phyloP scores from a whole-genome alignment of 2,888 invertebrate genomes.

The Drosophila falleni region DNA sequence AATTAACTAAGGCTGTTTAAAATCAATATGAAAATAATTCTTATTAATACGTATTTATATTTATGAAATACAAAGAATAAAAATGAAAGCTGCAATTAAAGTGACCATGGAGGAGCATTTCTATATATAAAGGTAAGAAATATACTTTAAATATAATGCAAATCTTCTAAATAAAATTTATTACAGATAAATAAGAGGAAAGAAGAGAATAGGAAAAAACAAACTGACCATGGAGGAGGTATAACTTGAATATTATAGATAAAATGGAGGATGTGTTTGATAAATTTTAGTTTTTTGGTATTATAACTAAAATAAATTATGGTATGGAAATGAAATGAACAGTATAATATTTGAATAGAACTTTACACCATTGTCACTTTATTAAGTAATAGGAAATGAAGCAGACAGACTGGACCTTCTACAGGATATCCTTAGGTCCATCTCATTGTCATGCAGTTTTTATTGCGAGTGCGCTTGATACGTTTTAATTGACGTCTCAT shows the following conservation, averaged over 20 bases:
- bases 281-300: too few relatives aligned
- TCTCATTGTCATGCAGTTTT: neutral
- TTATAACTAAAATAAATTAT: too few relatives aligned
- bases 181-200: too few relatives aligned
- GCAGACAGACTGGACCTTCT: neutral
- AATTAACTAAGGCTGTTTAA: neutral
- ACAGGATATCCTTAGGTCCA: constrained; percentile 24
- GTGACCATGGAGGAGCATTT: neutral
- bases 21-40: neutral
- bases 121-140: too few relatives aligned
- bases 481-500: constrained; percentile 76
- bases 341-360: too few relatives aligned
- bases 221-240: too few relatives aligned
- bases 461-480: constrained; percentile 45
- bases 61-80: neutral
- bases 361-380: neutral
- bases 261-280: too few relatives aligned
- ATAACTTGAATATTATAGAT: too few relatives aligned
- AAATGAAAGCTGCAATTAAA: neutral
- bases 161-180: too few relatives aligned
- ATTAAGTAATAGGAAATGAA: neutral
- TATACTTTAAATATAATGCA: too few relatives aligned
- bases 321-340: neutral
- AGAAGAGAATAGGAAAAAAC: too few relatives aligned
- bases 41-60: neutral